A percentile compares a stretch with the other conserved stretches of the same genome.
Conservation (phyloP, 2,113 vertebrate genomes). For the Cnemophilus loriae region DNA sequence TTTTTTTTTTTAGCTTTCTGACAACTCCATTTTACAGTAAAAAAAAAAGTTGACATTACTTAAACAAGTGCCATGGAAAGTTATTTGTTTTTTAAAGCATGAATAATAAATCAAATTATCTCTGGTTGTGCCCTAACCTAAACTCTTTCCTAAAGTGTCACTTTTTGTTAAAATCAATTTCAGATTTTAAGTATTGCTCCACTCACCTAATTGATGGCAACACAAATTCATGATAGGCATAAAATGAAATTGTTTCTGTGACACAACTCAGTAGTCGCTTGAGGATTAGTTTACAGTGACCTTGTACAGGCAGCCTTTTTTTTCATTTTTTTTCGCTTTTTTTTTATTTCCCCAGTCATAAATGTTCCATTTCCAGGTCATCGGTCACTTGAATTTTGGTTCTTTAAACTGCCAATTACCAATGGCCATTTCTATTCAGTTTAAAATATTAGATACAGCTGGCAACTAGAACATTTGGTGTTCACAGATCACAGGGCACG, state of each 20-base stretch:
- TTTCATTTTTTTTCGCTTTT: rapidly evolving
- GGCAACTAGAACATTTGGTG: neutral
- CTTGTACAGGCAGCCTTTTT: slow-evolving; percentile 38
- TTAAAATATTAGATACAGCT: neutral
- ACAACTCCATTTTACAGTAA: slow-evolving; percentile 41
- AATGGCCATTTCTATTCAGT: slow-evolving; percentile 53
- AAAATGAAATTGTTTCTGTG: slow-evolving; percentile 60
- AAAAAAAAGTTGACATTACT: slow-evolving; percentile 41
- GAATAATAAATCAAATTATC: slow-evolving; percentile 74
- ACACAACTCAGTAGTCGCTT: slow-evolving; percentile 7
- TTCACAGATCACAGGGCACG: neutral
- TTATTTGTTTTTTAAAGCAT: slow-evolving; percentile 59
- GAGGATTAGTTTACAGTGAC: slow-evolving; percentile 54
- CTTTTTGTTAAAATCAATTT: slow-evolving; percentile 68
- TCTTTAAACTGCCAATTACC: slow-evolving; percentile 68
- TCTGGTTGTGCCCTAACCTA: slow-evolving; percentile 52
- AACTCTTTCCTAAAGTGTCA: slow-evolving; percentile 58
- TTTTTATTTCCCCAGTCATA: slow-evolving; percentile 18
- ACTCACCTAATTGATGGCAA: slow-evolving; percentile 64
- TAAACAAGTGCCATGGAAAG: slow-evolving; percentile 48
- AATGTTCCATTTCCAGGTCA: slow-evolving; percentile 46
- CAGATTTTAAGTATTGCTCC: slow-evolving; percentile 49
- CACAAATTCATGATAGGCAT: slow-evolving; percentile 41
- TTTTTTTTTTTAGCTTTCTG: slow-evolving; percentile 16
- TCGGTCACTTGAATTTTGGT: slow-evolving; percentile 60